A percentile compares a stretch with the other conserved stretches of the same genome.
Evolutionary conservation across 30 jellyfish, hydroid and myxozoan species (phyloP).

Genomic region (Chironex yamaguchii): DNA sequence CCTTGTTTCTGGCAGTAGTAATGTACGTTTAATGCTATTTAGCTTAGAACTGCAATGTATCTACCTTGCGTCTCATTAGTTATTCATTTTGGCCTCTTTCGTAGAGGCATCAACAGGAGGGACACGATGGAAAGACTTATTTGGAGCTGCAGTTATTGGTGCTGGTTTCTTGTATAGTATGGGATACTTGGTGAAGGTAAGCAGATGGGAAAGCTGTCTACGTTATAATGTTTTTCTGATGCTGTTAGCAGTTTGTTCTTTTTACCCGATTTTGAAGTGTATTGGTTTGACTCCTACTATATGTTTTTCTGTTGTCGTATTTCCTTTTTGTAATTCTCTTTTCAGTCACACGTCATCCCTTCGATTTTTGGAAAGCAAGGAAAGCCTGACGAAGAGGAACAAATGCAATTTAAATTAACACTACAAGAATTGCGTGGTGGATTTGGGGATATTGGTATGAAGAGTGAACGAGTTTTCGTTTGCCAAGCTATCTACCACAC

Average conservation of each 20-base stretch:
- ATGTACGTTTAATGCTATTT: no score
- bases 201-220: background rate
- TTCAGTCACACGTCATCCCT: conserved; percentile 60
- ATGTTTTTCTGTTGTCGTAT: no score
- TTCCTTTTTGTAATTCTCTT: no score
- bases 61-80: no score
- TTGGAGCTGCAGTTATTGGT: conserved; percentile 51
- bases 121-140: background rate
- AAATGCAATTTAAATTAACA: background rate
- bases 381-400: conserved; percentile 17
- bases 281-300: no score
- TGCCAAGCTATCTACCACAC: no score
- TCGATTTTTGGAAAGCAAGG: conserved; percentile 23
- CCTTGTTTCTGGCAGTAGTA: no score
- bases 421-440: conserved; percentile 54
- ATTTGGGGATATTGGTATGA: conserved; percentile 46
- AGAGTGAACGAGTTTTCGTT: background rate
- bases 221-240: no score
- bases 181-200: conserved; percentile 48
- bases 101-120: background rate
- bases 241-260: no score
- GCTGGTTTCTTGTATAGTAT: conserved; percentile 75
- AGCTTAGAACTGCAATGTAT: no score
- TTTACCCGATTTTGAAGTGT: no score
- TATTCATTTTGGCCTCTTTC: no score